Base-by-base conservation (phyloP, 2,888 invertebrate genomes). In the Acronicta leporina region DNA sequence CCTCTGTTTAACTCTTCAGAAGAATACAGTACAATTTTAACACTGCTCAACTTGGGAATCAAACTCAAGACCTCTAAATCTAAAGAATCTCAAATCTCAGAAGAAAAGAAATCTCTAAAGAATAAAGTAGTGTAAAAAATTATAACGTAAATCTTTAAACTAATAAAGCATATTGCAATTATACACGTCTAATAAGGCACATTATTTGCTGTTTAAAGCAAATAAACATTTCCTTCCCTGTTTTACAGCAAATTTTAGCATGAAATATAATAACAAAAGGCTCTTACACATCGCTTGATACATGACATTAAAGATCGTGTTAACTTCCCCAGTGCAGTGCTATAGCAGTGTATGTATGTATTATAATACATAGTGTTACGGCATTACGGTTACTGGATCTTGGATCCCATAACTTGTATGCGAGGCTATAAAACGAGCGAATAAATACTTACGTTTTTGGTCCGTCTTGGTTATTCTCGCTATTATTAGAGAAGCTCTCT, bases 331-430 rank as follows among this genome's bases (percentile, higher is more conserved):
- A 25, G 41, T 15, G 38, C 50, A 42, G 27, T 61, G 54, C 9
- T 30, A 30, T 30, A 30, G 4, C 11, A 33, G 0, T 0, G 11
- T 38, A 7, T 38, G 38, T n/a, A 7, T 38, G 6, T 38, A n/a
- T 45, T 57, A 61, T 69, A 66, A 73, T 53, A 72, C 43, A 65
- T 44, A 55, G 45, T 54, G 51, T 59, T 48, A 67, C 47, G 41
- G 68, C 50, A 54, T 58, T 62, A 70, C 69, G 57, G 54, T 58
- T 57, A 55, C 63, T 63, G 55, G 56, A 65, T 76, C 62, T 63
- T 60, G 68, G 57, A 50, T 50, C 64, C 57, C 74, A 73, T 77
- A 73, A 65, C 65, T 77, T 59, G 44, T 63, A n/a, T 20, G 46
- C 25, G 56, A 48, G 53, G 74, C 74, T 48, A 45, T 51, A 51